Conservation (phyloP, 2,113 vertebrate species). For the Lontra canadensis region DNA sequence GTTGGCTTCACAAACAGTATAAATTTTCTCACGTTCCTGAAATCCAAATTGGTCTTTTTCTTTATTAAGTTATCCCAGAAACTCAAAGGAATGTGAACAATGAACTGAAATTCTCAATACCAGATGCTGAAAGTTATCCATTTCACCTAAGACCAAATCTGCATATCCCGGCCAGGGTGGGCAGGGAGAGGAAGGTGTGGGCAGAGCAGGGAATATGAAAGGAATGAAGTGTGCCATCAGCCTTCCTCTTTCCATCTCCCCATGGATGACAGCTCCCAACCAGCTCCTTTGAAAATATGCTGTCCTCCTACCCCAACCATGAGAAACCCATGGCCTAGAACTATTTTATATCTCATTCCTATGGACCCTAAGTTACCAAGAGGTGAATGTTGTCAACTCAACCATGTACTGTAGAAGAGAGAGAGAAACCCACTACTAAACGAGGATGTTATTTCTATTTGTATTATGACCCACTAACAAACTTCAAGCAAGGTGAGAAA, state of each 20-base stretch:
- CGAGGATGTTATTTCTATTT: neutral
- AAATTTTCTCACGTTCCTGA: constrained; percentile 21
- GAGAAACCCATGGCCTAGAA: neutral
- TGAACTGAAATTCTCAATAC: neutral
- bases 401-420: neutral
- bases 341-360: neutral
- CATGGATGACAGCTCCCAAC: neutral
- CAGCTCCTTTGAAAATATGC: neutral
- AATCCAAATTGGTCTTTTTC: constrained; percentile 27
- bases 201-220: neutral
- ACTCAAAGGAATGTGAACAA: neutral
- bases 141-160: neutral
- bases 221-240: neutral
- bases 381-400: neutral
- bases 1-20: constrained; percentile 1
- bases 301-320: neutral
- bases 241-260: neutral
- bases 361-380: neutral
- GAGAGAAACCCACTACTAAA: neutral
- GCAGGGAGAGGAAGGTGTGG: neutral
- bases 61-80: neutral
- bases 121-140: neutral
- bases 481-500: neutral
- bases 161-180: neutral
- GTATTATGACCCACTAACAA: neutral